Evolutionary conservation across 2,797 vertebrate species (phyloP), one percentile per base, ranked within the genome.

Genomic region (Enteromius radiatus): DNA sequence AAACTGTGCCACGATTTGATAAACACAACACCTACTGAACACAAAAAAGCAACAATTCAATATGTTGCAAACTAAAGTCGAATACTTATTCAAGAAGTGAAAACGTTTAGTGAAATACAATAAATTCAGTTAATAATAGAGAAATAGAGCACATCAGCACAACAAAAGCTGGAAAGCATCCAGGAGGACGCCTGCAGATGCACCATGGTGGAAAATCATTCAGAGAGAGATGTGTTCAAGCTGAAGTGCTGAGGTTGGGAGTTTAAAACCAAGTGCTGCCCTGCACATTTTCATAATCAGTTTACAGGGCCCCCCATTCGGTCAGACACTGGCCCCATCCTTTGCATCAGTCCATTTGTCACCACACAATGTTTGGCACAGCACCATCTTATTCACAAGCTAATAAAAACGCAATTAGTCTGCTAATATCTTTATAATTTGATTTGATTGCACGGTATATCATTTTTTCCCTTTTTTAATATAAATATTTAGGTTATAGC

Each of bases 101-200:
- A 75, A 77, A 47, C 38, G 67, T 82, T 77, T 69, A 59, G 14
- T 17, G 47, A 68, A 83, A 43, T 54, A 70, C 83, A 19, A 64
- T 56, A 76, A 38, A 68, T 68, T 21, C 54, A 11, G 74, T 86
- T 85, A 85, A 87, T 84, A 75, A 87, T 78, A 26, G 88, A 83
- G 86, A 86, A 91, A 90, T 90, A 91, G 90, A 90, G 91, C 89
- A 92, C 93, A 94, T 90, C 91, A 91, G 90, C 91, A 93, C 91
- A 90, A 91, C 90, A 93, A 90, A 90, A 90, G 84, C 88, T 92
- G 87, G 89, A 92, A 93, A 91, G 90, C 90, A 88, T 92, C 89
- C 91, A 92, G 80, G 56, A 86, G 84, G 86, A 88, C 87, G 86
- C 83, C 88, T 77, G 91, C 89, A 88, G 86, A 87, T 76, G 88